These are phyloP conservation scores for Mycetomoellerius zeteki DNA, from an alignment of 1,140 invertebrate species.

Conservation along the genomic window DNA sequence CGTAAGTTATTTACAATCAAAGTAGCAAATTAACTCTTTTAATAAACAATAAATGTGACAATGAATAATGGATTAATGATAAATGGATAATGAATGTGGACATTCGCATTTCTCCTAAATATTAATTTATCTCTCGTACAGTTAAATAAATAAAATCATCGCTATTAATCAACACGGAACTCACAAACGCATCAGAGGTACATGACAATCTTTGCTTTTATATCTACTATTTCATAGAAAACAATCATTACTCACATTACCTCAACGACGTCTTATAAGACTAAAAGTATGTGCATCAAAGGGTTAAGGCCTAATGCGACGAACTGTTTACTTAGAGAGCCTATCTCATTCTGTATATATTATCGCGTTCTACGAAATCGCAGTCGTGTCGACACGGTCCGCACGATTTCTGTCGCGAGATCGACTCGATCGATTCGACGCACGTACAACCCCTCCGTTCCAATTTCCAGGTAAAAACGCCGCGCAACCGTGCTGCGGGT, in stretches of 20 bases:
- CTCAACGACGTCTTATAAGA: slow-evolving; percentile 21
- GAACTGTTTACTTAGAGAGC: slow-evolving; percentile 19
- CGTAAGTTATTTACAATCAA: neutral
- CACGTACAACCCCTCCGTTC: slow-evolving; percentile 77
- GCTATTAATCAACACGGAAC: neutral
- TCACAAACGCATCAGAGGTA: neutral
- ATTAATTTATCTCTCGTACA: neutral
- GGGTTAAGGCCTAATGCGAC: slow-evolving; percentile 39
- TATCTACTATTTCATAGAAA: slow-evolving; percentile 15
- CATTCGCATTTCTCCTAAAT: neutral
- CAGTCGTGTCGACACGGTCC: slow-evolving; percentile 37
- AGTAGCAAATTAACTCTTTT: neutral
- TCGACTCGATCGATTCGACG: slow-evolving; percentile 75
- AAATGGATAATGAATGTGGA: too few relatives aligned
- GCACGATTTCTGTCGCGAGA: slow-evolving; percentile 43
- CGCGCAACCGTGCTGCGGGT: slow-evolving; percentile 74
- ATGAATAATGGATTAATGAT: too few relatives aligned
- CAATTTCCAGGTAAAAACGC: slow-evolving; percentile 82
- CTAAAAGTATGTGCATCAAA: slow-evolving; percentile 28
- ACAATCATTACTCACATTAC: slow-evolving; percentile 21
- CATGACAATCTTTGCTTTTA: neutral
- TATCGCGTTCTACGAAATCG: slow-evolving; percentile 57
- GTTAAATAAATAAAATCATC: slow-evolving; percentile 8
- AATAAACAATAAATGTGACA: neutral
- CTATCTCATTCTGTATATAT: slow-evolving; percentile 47